These are phyloP conservation scores for Heliconius congener DNA, from an alignment of 1,140 invertebrate genomes.

Conservation along the genomic window DNA sequence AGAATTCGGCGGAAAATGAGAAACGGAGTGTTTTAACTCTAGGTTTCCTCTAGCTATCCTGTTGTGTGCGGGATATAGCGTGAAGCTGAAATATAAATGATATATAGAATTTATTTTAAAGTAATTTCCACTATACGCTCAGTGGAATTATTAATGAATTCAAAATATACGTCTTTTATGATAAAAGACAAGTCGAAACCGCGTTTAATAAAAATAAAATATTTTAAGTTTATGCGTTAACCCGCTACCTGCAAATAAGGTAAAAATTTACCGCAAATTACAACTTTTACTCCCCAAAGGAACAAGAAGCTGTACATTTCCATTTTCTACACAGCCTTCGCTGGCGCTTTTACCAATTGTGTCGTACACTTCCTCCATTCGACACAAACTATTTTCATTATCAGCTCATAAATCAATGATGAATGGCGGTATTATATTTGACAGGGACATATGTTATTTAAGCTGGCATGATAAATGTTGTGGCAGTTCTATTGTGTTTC, in stretches of 20 bases:
- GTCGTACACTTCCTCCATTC: conserved; percentile 35
- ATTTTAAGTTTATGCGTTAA: not conserved
- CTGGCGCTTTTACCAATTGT: conserved; percentile 22
- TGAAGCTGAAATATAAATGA: too few species aligned
- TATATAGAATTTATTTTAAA: too few species aligned
- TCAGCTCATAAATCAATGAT: conserved; percentile 76
- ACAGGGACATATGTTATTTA: conserved; percentile 71
- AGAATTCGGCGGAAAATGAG: too few species aligned
- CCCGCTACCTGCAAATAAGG: not conserved
- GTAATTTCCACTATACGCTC: not conserved
- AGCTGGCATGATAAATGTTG: conserved; percentile 64
- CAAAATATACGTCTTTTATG: not conserved
- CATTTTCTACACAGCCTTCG: conserved; percentile 25
- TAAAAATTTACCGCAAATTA: not conserved
- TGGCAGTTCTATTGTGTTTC: conserved; percentile 36
- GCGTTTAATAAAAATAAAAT: not conserved
- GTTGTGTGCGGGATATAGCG: too few species aligned
- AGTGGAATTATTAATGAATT: not conserved
- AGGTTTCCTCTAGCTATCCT: too few species aligned
- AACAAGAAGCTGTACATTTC: conserved; percentile 20
- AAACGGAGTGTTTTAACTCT: too few species aligned
- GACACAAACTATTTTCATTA: conserved; percentile 77
- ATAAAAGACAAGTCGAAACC: not conserved
- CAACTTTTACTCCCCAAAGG: conserved; percentile 4
- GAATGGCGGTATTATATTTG: conserved; percentile 65